Base-by-base conservation (phyloP, 2,888 invertebrate genomes). In the Patella depressa region DNA sequence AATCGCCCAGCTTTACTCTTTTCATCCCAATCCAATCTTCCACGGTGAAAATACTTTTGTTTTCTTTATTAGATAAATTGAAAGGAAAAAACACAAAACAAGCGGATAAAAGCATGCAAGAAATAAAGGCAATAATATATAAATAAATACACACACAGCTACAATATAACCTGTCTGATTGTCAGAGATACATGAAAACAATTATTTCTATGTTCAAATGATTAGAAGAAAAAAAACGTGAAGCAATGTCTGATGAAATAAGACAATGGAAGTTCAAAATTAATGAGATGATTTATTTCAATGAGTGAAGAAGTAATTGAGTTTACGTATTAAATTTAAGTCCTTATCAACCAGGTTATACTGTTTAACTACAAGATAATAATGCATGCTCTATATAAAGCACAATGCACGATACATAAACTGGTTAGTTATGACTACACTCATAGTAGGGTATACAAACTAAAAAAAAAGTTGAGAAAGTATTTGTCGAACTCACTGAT, bases 11-110 rank as follows among this genome's bases (percentile, higher is more conserved):
- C 97, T 74, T 97, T 96, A 90, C 97, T 97, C 91, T 97, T 97
- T 87, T 97, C 97, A 91, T 98, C 98, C 99, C 99, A 99, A 92
- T 98, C 98, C 90, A 99, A 94, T 93, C 96, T 96, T 76, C 98
- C 98, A 91, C 98, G 96, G 93, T 98, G 97, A 93, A 99, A 99
- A 93, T 99, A 99, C 84, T 87, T 87, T 84, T 84, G 83, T 81
- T 88, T 89, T 85, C 87, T 88, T 84, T 81, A 80, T 79, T 72
- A 54, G 29, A 45, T 45, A 45, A 45, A 45, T 45, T 45, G 45
- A 73, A 78, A 78, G 72, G 29, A 75, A 80, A 71, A 59, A 24
- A 77, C 55, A 78, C 77, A 82, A 83, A 82, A 78, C 81, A 74
- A 82, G 65, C 65, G 19, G 82, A 80, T 45, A 79, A 78, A 79